Conservation (phyloP, 2,888 invertebrate genomes). For the Antitype chi region DNA sequence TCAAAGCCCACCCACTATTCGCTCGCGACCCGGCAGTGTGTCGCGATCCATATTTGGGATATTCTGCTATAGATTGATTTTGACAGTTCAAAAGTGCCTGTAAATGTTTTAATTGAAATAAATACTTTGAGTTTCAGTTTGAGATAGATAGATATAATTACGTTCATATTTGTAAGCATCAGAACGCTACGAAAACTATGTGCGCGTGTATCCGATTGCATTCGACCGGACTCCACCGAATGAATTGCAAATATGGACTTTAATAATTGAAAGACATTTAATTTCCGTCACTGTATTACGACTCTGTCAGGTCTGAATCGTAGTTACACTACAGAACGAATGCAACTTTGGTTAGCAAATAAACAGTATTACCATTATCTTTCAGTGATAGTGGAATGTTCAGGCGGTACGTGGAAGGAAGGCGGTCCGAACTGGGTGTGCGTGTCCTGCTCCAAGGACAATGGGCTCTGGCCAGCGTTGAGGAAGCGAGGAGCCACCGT, state of each 20-base stretch:
- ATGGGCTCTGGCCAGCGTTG: slow-evolving; percentile 75
- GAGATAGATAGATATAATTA: too few species aligned
- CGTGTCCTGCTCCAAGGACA: slow-evolving; percentile 75
- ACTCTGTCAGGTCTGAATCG: neutral
- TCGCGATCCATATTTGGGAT: too few species aligned
- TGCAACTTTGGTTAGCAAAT: neutral
- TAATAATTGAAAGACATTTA: too few species aligned
- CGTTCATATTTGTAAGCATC: slow-evolving; percentile 55
- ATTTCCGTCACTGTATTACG: neutral
- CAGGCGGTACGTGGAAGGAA: slow-evolving; percentile 83
- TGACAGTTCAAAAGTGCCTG: too few species aligned
- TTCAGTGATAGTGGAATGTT: slow-evolving; percentile 86
- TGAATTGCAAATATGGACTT: neutral
- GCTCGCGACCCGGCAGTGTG: too few species aligned
- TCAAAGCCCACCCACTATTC: too few species aligned
- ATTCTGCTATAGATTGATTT: too few species aligned
- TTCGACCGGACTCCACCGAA: neutral
- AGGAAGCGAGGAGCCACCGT: slow-evolving; percentile 76
- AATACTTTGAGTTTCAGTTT: too few species aligned
- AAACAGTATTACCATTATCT: slow-evolving; percentile 32
- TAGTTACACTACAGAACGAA: neutral
- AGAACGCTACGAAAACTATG: slow-evolving; percentile 80
- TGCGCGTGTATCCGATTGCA: neutral
- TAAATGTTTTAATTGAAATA: too few species aligned
- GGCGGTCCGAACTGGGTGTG: slow-evolving; percentile 79